phyloP scores from a whole-genome alignment of 2,113 vertebrate species.

The Amphiprion ocellaris region DNA sequence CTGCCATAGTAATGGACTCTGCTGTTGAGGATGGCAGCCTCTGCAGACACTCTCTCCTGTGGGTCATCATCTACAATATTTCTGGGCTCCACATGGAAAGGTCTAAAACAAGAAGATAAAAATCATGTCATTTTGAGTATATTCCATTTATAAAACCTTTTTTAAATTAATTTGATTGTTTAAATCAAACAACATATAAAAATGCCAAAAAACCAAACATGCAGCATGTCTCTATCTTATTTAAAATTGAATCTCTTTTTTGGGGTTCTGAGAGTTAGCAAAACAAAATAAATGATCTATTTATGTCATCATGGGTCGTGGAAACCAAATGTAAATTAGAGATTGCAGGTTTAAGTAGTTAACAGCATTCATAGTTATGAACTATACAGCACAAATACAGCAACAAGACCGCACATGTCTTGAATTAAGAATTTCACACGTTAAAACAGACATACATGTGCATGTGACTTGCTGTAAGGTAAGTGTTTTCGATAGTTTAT shows the following conservation, averaged over 20 bases:
- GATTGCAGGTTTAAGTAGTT: background rate
- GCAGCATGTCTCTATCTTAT: too few species aligned
- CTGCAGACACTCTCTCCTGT: conserved; percentile 88
- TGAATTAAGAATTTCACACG: background rate
- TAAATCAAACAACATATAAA: too few species aligned
- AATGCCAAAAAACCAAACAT: too few species aligned
- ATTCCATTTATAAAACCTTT: too few species aligned
- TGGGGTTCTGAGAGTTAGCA: too few species aligned
- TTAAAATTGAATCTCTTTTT: too few species aligned
- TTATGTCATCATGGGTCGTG: background rate
- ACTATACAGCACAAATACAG: background rate
- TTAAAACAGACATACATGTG: background rate
- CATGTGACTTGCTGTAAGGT: background rate
- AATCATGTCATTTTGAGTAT: background rate
- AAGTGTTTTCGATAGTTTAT: conserved; percentile 23
- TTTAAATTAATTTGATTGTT: too few species aligned
- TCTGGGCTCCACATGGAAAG: conserved; percentile 93
- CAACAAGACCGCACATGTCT: background rate
- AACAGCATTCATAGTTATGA: background rate
- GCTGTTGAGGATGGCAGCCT: conserved; percentile 94
- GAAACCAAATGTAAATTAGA: background rate
- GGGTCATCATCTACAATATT: conserved; percentile 89
- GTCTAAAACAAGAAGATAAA: conserved; percentile 79
- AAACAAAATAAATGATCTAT: too few species aligned
- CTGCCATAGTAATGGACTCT: conserved; percentile 94